phyloP scores from a whole-genome alignment of 2,888 invertebrate genomes.

The Andricus quercusramuli region DNA sequence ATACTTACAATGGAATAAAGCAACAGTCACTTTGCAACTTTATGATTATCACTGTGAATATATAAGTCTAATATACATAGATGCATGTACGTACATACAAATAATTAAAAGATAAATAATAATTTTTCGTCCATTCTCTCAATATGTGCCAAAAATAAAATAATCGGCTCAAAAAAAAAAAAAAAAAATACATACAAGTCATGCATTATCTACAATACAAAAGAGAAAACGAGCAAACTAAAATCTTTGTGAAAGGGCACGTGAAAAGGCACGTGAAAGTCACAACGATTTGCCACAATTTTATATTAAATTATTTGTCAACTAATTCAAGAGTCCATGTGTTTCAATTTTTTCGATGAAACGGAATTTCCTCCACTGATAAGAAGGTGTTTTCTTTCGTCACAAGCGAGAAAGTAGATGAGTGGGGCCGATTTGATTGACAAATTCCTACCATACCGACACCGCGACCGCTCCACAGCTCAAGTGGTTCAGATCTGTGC shows the following conservation, averaged over 20 bases:
- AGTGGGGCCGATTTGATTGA: no score
- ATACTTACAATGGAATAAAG: constrained; percentile 16
- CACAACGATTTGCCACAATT: not conserved
- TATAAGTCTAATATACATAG: not conserved
- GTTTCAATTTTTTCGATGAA: not conserved
- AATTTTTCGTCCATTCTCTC: constrained; percentile 18
- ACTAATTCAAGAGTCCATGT: not conserved
- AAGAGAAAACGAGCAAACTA: not conserved
- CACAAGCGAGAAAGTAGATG: not conserved
- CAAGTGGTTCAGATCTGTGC: no score
- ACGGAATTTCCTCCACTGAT: constrained; percentile 2
- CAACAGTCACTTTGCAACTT: not conserved
- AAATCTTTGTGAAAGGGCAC: not conserved
- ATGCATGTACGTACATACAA: constrained; percentile 10
- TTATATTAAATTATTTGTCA: not conserved
- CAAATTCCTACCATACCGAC: no score
- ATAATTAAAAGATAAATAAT: constrained; percentile 32
- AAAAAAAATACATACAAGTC: not conserved
- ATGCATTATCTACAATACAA: constrained; percentile 18
- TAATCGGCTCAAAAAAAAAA: not conserved
- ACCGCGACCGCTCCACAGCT: no score
- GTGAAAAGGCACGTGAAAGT: not conserved
- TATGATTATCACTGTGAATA: not conserved
- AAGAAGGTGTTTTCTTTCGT: not conserved
- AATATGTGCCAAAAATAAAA: constrained; percentile 16